These are phyloP conservation scores for Muntiacus reevesi DNA, from an alignment of 2,113 vertebrate species.

Conservation along the genomic window DNA sequence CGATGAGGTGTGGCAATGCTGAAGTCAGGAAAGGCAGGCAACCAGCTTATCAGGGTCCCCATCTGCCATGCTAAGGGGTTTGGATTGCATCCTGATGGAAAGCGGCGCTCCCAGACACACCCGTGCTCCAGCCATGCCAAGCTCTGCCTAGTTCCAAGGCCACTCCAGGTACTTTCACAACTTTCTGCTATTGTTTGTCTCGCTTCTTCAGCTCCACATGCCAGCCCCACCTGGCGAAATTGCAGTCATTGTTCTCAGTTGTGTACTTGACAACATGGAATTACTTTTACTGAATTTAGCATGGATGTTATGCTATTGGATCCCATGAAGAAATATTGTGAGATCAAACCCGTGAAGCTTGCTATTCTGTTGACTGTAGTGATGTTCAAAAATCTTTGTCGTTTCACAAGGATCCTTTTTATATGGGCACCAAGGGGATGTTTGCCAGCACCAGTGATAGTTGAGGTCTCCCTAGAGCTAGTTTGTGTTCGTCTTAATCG, in stretches of 20 bases:
- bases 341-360: background rate
- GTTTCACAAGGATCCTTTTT: background rate
- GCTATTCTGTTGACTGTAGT: background rate
- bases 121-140: background rate
- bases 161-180: conserved; percentile 10
- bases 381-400: background rate
- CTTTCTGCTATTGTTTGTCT: background rate
- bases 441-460: background rate
- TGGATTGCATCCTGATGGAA: background rate
- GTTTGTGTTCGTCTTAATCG: background rate
- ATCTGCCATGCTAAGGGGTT: background rate
- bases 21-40: background rate
- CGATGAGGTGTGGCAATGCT: background rate
- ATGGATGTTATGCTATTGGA: background rate
- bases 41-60: background rate
- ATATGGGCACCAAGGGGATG: background rate
- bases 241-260: background rate
- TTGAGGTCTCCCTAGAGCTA: background rate
- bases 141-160: background rate
- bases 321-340: background rate
- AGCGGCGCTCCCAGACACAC: conserved; percentile 21
- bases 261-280: conserved; percentile 21
- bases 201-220: background rate
- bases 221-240: conserved; percentile 7
- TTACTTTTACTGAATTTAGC: background rate